Base-by-base conservation (phyloP, 2,888 invertebrate genomes). In the Peribatodes rhomboidaria region DNA sequence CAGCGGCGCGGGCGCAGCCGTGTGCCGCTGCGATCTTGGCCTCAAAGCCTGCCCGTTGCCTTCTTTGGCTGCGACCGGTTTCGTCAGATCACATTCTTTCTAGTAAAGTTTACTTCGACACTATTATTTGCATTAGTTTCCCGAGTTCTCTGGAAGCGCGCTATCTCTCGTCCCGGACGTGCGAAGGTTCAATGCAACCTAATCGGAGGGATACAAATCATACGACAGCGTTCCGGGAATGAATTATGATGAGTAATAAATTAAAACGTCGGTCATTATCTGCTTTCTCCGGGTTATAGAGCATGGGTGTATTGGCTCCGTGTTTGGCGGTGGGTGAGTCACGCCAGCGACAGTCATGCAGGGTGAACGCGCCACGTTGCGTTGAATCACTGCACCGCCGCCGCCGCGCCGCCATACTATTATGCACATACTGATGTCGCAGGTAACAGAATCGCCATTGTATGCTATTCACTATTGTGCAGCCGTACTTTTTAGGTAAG, bases 351-450 rank as follows among this genome's bases (percentile, higher is more conserved):
- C 79, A 82, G 78, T 80, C 84, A 79, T 82, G 79, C 80, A 80
- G 83, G 82, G 84, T 77, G 80, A 79, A 72, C 70, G 79, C 72
- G 77, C 76, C 76, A 62, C 68, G 70, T 57, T 54, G 58, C 52
- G 53, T 68, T 80, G 83, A 82, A 74, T 81, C 82, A 81, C 77
- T 79, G 79, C 74, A 69, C 67, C 84, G 79, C 67, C 71, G 65
- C 67, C 70, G 70, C 52, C 52, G 27, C 33, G n/a, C 68, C 68
- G 79, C 84, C 86, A 81, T 82, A 85, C 85, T 82, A 86, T 83
- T 90, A 90, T 90, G 90, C 89, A 91, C 91, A 88, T 91, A 90
- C 82, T 90, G 85, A 90, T 89, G 86, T 79, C 85, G 81, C 90
- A 89, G 89, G 89, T 90, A 91, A 90, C 88, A 80, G 84, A 91